A percentile compares a stretch with the other conserved stretches of the same genome.
Evolutionary conservation across 2,888 invertebrate species (phyloP).

Genomic region (Agrochola lychnidis): DNA sequence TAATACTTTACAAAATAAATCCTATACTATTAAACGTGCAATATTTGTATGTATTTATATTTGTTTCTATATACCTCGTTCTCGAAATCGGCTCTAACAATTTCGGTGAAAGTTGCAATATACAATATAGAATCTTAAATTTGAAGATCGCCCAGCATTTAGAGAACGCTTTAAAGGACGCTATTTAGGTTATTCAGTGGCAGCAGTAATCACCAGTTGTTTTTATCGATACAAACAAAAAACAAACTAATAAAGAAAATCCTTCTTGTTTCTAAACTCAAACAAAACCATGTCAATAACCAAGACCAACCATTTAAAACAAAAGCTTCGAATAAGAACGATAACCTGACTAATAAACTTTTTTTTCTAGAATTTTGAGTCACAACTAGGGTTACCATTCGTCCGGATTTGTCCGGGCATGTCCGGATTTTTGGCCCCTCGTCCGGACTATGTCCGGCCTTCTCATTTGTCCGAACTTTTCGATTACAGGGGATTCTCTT

Average conservation of each 20-base stretch:
- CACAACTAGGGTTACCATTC: background rate
- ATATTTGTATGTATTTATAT: too few species aligned
- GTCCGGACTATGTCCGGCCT: too few species aligned
- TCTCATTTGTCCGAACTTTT: too few species aligned
- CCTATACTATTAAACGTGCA: too few species aligned
- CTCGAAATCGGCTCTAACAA: too few species aligned
- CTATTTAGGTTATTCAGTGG: background rate
- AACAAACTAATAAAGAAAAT: background rate
- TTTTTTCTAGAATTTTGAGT: constrained; percentile 19
- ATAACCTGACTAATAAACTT: constrained; percentile 12
- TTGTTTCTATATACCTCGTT: too few species aligned
- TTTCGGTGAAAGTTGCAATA: too few species aligned
- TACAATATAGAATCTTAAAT: background rate
- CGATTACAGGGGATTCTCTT: too few species aligned
- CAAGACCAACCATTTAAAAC: constrained; percentile 12
- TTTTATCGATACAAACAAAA: background rate
- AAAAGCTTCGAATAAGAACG: constrained; percentile 5
- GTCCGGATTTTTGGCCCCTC: too few species aligned
- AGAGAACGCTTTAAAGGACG: too few species aligned
- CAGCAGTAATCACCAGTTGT: background rate
- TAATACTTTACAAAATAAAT: too few species aligned
- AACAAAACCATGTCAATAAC: background rate
- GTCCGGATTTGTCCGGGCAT: too few species aligned
- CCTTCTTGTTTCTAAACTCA: background rate
- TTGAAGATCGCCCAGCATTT: background rate